A percentile compares a stretch with the other conserved stretches of the same genome.
These are phyloP conservation scores for Agelas oroides DNA, from an alignment of 37 sponge, comb jelly and placozoan genomes.

Conservation along the genomic window DNA sequence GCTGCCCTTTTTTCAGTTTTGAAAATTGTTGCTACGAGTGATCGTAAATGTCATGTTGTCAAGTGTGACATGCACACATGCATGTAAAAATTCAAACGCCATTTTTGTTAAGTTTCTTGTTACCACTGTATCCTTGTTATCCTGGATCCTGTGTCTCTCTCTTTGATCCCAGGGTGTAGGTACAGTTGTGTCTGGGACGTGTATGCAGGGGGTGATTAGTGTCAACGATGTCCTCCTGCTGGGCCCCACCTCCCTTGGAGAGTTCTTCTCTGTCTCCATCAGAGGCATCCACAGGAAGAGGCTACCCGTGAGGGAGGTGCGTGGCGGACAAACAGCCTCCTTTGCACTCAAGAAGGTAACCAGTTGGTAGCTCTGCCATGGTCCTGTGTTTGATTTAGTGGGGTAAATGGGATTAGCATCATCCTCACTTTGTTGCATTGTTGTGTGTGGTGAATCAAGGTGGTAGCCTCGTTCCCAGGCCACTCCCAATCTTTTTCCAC, in stretches of 20 bases:
- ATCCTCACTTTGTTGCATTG: background rate
- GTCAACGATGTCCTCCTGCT: constrained; percentile 88
- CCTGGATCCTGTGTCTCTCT: too few relatives aligned
- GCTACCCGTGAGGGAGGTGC: constrained; percentile 89
- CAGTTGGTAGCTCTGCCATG: background rate
- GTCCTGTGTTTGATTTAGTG: background rate
- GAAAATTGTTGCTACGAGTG: too few relatives aligned
- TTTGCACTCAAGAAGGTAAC: constrained; percentile 97
- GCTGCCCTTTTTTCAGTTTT: too few relatives aligned
- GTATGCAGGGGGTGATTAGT: constrained; percentile 87
- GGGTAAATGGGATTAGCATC: background rate
- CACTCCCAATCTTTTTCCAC: too few relatives aligned
- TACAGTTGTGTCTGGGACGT: constrained; percentile 97
- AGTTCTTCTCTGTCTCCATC: constrained; percentile 89
- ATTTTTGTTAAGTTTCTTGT: too few relatives aligned
- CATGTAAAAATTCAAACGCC: too few relatives aligned
- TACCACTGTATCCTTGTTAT: too few relatives aligned
- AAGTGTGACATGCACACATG: too few relatives aligned
- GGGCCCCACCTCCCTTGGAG: constrained; percentile 89
- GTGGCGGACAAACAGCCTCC: constrained; percentile 96
- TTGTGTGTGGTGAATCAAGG: too few relatives aligned
- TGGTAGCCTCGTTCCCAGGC: too few relatives aligned
- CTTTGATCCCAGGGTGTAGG: constrained; percentile 98
- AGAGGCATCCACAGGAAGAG: constrained; percentile 95
- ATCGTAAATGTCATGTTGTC: too few relatives aligned